Conservation (phyloP, 2,888 invertebrate species). For the Hydraecia micacea region DNA sequence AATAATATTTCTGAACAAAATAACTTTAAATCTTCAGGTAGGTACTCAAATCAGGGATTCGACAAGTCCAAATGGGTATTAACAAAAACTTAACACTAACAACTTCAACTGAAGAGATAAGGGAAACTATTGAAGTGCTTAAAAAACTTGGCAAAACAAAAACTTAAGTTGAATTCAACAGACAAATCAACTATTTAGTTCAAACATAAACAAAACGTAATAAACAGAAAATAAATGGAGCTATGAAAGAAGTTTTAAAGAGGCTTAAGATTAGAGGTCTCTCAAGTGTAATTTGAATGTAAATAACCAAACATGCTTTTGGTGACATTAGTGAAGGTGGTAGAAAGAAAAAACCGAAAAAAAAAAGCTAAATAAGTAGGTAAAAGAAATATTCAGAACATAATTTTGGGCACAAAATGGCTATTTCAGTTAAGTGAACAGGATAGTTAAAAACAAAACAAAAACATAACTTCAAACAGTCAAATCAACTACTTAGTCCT, state of each 20-base stretch:
- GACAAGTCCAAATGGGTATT: not conserved
- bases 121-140: not conserved
- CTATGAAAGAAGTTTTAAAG: not conserved
- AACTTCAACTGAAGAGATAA: slow-evolving; percentile 19
- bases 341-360: not conserved
- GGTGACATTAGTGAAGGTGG: not conserved
- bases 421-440: slow-evolving; percentile 9
- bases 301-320: slow-evolving; percentile 8
- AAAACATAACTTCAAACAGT: slow-evolving; percentile 70
- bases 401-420: not conserved
- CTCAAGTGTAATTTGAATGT: slow-evolving; percentile 5
- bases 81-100: slow-evolving; percentile 20
- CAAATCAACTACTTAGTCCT: slow-evolving; percentile 64
- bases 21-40: not conserved
- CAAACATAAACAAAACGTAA: slow-evolving; percentile 36
- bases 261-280: not conserved
- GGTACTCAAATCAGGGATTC: not conserved
- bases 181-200: slow-evolving; percentile 29
- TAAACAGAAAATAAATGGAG: slow-evolving; percentile 15
- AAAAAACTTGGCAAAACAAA: slow-evolving; percentile 32
- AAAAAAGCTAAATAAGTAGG: not conserved
- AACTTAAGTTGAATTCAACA: slow-evolving; percentile 53
- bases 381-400: slow-evolving; percentile 1
- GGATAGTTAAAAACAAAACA: slow-evolving; percentile 66
- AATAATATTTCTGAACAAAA: not conserved